Percentiles rank a stretch among this genome's conserved stretches.
These are phyloP conservation scores for Euclidia mi DNA, from an alignment of 2,888 invertebrate species.

Conservation along the genomic window DNA sequence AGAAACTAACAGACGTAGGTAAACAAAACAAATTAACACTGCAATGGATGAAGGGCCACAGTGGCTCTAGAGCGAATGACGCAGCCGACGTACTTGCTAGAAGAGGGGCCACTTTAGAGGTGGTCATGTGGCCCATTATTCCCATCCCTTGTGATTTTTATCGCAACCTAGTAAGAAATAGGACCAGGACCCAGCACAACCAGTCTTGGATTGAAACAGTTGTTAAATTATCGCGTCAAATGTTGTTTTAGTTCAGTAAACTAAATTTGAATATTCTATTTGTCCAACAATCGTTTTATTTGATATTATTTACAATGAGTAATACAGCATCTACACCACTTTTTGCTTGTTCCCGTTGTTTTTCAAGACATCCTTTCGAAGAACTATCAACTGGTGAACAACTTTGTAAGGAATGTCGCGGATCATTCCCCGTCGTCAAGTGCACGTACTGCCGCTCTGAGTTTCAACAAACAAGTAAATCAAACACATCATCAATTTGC, in stretches of 20 bases:
- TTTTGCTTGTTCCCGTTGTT: constrained; percentile 99
- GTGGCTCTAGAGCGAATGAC: no score
- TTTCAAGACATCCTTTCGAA: constrained; percentile 98
- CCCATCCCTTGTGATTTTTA: no score
- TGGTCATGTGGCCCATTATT: no score
- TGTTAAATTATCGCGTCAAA: constrained; percentile 40
- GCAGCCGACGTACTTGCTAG: no score
- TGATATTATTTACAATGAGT: constrained; percentile 81
- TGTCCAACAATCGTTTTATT: constrained; percentile 21
- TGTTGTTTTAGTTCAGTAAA: constrained; percentile 23
- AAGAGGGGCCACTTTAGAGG: no score
- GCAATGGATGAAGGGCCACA: no score
- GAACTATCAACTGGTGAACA: constrained; percentile 98
- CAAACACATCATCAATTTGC: constrained; percentile 96
- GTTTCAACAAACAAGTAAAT: constrained; percentile 98
- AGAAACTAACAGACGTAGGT: no score
- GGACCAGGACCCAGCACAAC: no score
- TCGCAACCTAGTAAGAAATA: no score
- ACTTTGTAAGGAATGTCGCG: constrained; percentile 99
- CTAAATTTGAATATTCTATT: constrained; percentile 16
- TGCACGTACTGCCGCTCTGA: constrained; percentile 99
- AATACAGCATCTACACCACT: constrained; percentile 89
- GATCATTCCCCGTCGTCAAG: constrained; percentile 97
- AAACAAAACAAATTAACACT: no score
- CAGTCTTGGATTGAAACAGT: no score